These are phyloP conservation scores for Saccopteryx bilineata DNA, from an alignment of 2,113 vertebrate genomes.

Conservation along the genomic window DNA sequence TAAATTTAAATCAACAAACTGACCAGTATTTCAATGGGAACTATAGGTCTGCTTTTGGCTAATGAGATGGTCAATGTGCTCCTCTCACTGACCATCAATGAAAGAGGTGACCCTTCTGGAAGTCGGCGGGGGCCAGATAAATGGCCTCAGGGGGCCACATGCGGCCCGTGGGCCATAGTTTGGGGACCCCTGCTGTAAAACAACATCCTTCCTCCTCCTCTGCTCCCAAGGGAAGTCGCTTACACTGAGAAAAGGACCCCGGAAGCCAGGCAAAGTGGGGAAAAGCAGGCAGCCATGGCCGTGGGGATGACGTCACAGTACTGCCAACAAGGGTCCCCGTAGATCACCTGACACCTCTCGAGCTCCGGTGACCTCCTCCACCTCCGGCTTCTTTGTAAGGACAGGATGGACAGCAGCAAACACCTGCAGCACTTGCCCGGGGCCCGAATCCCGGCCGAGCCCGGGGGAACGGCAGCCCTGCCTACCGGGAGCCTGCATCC, in stretches of 20 bases:
- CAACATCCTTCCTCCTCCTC: not conserved
- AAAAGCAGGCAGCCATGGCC: not conserved
- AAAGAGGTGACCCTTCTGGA: too few species aligned
- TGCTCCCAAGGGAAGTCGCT: not conserved
- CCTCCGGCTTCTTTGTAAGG: not conserved
- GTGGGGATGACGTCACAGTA: fast-evolving
- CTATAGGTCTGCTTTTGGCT: too few species aligned
- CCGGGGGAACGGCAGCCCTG: not conserved
- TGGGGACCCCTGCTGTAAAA: too few species aligned
- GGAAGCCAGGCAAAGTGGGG: not conserved
- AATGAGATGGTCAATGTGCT: too few species aligned
- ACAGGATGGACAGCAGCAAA: not conserved
- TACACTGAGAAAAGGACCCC: not conserved
- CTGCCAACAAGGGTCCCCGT: fast-evolving
- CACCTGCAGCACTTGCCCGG: not conserved
- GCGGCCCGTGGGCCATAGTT: too few species aligned
- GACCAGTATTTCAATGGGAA: too few species aligned
- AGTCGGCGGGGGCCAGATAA: too few species aligned
- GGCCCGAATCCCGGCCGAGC: not conserved
- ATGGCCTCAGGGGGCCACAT: too few species aligned
- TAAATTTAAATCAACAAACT: too few species aligned
- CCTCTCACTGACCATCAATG: too few species aligned
- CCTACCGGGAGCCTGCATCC: not conserved
- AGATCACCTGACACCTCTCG: fast-evolving
- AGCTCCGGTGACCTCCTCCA: not conserved